Percentiles rank a stretch among this genome's conserved stretches.
These are phyloP conservation scores for Archilochus colubris DNA, from an alignment of 2,113 vertebrate genomes.

Conservation along the genomic window DNA sequence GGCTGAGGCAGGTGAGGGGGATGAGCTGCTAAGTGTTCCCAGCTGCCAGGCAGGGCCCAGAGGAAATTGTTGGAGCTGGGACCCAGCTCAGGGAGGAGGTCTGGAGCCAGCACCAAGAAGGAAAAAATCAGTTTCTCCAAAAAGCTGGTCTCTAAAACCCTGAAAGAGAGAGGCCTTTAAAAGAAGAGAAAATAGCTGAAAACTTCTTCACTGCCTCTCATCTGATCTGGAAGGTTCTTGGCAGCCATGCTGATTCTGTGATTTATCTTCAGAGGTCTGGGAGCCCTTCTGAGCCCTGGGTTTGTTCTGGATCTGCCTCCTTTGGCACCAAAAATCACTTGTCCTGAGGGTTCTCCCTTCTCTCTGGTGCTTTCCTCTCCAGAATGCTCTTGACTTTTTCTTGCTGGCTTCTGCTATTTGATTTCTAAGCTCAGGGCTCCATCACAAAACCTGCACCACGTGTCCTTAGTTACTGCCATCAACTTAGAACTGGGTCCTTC, in stretches of 20 bases:
- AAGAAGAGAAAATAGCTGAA: neutral
- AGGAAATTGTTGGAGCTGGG: constrained; percentile 70
- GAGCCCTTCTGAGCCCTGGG: neutral
- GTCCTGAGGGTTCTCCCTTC: neutral
- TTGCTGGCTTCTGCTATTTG: neutral
- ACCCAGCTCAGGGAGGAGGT: constrained; percentile 30
- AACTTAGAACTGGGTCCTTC: neutral
- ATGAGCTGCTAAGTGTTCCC: constrained; percentile 79
- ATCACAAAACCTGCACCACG: neutral
- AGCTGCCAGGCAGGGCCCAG: constrained; percentile 64
- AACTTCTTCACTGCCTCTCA: neutral
- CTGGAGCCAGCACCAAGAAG: neutral
- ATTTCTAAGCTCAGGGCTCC: constrained; percentile 26
- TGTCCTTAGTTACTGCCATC: neutral
- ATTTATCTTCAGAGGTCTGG: neutral
- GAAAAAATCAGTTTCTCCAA: constrained; percentile 33
- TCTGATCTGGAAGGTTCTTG: neutral
- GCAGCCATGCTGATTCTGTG: no score
- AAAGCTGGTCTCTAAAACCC: neutral
- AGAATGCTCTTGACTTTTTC: constrained; percentile 15
- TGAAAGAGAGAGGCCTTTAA: neutral
- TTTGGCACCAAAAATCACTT: neutral
- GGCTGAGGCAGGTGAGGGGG: constrained; percentile 73
- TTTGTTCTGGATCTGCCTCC: neutral
- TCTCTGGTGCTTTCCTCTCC: neutral